Percentiles rank a stretch among this genome's conserved stretches.
phyloP scores from a whole-genome alignment of 2,888 invertebrate genomes.

The Omphaloscelis lunosa region DNA sequence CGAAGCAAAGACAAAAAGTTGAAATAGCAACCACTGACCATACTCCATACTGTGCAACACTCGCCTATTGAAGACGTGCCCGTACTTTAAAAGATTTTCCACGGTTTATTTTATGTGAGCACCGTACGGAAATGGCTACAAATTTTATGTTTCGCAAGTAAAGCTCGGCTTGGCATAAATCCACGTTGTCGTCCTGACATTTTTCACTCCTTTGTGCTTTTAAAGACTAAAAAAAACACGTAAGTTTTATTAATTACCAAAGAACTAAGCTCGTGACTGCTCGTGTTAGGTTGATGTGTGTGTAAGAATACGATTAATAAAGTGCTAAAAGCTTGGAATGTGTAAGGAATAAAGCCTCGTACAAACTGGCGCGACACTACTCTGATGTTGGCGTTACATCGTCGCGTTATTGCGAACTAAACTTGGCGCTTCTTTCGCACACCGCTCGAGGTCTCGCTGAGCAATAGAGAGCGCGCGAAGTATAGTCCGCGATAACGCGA shows the following conservation, averaged over 20 bases:
- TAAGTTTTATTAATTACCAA: constrained; percentile 29
- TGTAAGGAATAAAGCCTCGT: constrained; percentile 33
- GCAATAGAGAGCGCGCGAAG: too few relatives aligned
- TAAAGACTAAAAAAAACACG: constrained; percentile 22
- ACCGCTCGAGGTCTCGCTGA: too few relatives aligned
- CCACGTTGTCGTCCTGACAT: constrained; percentile 41
- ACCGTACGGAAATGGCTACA: constrained; percentile 61
- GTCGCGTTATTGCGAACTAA: too few relatives aligned
- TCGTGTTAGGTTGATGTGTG: constrained; percentile 9
- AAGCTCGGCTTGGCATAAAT: constrained; percentile 50
- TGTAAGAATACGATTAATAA: constrained; percentile 27
- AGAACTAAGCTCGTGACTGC: constrained; percentile 21
- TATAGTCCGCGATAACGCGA: too few relatives aligned
- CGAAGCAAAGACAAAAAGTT: constrained; percentile 33
- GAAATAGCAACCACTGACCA: constrained; percentile 20
- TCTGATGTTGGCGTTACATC: too few relatives aligned
- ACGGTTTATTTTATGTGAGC: constrained; percentile 54
- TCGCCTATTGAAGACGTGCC: constrained; percentile 38
- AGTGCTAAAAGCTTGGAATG: constrained; percentile 48
- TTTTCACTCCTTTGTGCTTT: constrained; percentile 48
- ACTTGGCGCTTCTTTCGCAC: too few relatives aligned
- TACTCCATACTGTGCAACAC: background rate
- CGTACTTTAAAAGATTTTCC: constrained; percentile 43
- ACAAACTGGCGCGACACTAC: too few relatives aligned
- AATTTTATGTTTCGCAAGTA: constrained; percentile 56